Percentiles rank a stretch among this genome's conserved stretches.
These are phyloP conservation scores for Sylvia borin DNA, from an alignment of 2,797 vertebrate genomes.

Conservation along the genomic window DNA sequence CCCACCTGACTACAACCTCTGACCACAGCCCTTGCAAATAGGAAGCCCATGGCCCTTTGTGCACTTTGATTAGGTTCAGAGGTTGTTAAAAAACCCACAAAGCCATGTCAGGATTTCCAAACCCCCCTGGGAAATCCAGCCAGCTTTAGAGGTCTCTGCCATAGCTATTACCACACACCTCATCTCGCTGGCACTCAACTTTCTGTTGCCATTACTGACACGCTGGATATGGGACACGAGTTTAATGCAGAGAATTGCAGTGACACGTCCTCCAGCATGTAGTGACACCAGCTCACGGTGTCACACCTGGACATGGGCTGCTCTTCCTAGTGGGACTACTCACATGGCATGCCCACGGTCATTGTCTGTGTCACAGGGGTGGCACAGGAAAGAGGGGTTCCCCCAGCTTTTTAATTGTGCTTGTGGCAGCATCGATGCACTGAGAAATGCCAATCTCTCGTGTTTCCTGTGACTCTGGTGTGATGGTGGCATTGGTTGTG, in stretches of 20 bases:
- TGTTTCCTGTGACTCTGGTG: not conserved
- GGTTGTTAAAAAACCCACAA: not conserved
- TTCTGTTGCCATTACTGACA: not conserved
- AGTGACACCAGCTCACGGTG: rapidly evolving
- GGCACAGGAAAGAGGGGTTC: not conserved
- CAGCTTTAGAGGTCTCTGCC: not conserved
- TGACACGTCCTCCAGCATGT: rapidly evolving
- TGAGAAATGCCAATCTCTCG: not conserved
- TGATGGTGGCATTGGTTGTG: not conserved
- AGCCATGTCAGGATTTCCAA: not conserved
- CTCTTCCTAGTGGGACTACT: not conserved
- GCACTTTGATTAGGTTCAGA: not conserved
- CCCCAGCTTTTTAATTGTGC: not conserved
- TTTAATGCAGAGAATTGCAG: rapidly evolving
- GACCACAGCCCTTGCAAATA: not conserved
- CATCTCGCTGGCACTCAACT: rapidly evolving
- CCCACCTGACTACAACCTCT: not conserved
- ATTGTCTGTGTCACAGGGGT: rapidly evolving
- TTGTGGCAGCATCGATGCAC: not conserved
- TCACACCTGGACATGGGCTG: rapidly evolving
- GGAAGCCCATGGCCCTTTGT: not conserved
- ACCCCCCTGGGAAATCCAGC: not conserved
- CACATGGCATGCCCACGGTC: rapidly evolving
- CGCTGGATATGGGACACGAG: rapidly evolving
- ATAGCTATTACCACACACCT: not conserved